A percentile compares a stretch with the other conserved stretches of the same genome.
Evolutionary conservation across 2,797 vertebrate genomes (phyloP).

Genomic region (Bryconaethiops microstoma): DNA sequence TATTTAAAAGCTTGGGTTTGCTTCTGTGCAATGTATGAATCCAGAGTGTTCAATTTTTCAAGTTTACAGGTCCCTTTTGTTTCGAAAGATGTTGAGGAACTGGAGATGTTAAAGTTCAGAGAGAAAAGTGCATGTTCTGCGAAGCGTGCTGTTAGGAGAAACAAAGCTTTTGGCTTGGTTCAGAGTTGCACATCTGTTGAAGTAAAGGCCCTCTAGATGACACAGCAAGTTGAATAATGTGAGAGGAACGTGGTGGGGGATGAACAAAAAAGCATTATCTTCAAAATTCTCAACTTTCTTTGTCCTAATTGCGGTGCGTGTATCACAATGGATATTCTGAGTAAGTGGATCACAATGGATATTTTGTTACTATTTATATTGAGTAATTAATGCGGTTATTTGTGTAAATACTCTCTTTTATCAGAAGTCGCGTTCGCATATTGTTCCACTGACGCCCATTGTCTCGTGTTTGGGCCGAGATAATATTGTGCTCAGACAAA

Average conservation of each 20-base stretch:
- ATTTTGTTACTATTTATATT: slow-evolving; percentile 26
- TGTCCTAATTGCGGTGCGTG: slow-evolving; percentile 15
- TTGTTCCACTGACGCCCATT: slow-evolving; percentile 8
- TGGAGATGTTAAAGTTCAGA: slow-evolving; percentile 13
- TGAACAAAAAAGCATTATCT: not conserved
- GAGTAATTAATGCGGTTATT: slow-evolving; percentile 1
- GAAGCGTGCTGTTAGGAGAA: slow-evolving; percentile 13
- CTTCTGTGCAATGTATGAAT: slow-evolving; percentile 19
- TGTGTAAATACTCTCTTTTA: slow-evolving; percentile 34
- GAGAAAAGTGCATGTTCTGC: slow-evolving; percentile 19
- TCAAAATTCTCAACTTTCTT: slow-evolving; percentile 22
- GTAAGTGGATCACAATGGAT: not conserved
- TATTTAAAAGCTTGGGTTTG: slow-evolving; percentile 11
- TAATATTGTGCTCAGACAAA: slow-evolving; percentile 1
- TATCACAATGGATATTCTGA: too few relatives aligned
- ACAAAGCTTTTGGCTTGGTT: not conserved
- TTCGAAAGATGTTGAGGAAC: slow-evolving; percentile 1
- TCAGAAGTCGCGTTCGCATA: not conserved
- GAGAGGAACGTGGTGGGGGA: not conserved
- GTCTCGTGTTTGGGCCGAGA: slow-evolving; percentile 7
- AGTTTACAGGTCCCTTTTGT: slow-evolving; percentile 8
- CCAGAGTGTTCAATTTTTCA: not conserved
- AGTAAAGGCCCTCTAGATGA: slow-evolving; percentile 18
- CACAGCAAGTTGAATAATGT: slow-evolving; percentile 15
- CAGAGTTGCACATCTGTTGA: slow-evolving; percentile 25